These are phyloP conservation scores for Sciurus vulgaris DNA, from an alignment of 2,797 vertebrate species.

Conservation along the genomic window DNA sequence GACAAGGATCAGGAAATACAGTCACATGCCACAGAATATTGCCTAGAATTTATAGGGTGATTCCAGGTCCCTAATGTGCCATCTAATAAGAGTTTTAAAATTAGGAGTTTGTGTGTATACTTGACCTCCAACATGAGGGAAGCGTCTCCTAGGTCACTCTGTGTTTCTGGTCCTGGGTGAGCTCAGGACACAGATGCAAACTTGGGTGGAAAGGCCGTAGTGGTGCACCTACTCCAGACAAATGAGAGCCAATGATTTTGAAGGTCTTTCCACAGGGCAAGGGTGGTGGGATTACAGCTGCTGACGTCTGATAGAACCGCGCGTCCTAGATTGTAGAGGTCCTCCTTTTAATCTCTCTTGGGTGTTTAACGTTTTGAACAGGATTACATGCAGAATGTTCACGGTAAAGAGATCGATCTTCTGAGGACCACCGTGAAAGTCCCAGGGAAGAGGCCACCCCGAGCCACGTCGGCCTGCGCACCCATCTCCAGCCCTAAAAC, in stretches of 20 bases:
- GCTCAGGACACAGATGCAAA: not conserved
- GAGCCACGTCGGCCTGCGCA: conserved; percentile 94
- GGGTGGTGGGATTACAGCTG: not conserved
- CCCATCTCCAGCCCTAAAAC: conserved; percentile 94
- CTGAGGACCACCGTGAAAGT: conserved; percentile 98
- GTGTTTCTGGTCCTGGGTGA: not conserved
- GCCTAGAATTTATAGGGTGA: not conserved
- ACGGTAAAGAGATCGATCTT: conserved; percentile 97
- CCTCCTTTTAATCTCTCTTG: conserved; percentile 49
- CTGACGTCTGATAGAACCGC: not conserved
- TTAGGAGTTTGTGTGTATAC: rapidly evolving
- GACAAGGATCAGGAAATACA: not conserved
- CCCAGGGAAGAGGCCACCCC: conserved; percentile 96
- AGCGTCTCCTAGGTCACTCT: rapidly evolving
- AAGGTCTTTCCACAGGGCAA: not conserved
- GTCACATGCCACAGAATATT: rapidly evolving
- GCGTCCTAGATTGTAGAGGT: not conserved
- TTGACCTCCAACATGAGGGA: not conserved
- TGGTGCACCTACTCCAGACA: rapidly evolving
- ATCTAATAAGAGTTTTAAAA: not conserved
- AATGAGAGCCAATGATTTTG: not conserved
- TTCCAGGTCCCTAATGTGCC: too few relatives aligned
- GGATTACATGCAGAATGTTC: conserved; percentile 99
- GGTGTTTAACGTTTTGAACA: conserved; percentile 76
- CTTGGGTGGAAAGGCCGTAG: not conserved